These are phyloP conservation scores for Acleris sparsana DNA, from an alignment of 2,888 invertebrate species.

Conservation along the genomic window DNA sequence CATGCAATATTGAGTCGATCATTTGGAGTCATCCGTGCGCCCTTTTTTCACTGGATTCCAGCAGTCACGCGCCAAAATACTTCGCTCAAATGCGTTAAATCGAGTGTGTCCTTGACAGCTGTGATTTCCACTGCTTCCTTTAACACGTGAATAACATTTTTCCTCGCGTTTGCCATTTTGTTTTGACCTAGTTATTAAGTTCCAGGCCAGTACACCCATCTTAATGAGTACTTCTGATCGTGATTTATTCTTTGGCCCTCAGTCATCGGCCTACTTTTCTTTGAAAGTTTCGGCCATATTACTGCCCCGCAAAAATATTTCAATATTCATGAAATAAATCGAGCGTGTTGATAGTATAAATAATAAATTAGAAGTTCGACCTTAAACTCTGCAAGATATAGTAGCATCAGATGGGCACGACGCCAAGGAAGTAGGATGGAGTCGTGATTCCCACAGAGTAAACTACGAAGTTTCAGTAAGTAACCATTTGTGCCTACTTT, in stretches of 20 bases:
- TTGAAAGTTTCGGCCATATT: constrained; percentile 6
- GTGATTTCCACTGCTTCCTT: constrained; percentile 32
- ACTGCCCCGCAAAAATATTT: constrained; percentile 16
- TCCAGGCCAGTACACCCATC: neutral
- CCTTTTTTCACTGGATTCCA: constrained; percentile 21
- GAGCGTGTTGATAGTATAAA: constrained; percentile 41
- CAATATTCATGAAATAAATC: constrained; percentile 38
- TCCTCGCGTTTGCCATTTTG: constrained; percentile 9
- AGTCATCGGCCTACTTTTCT: neutral
- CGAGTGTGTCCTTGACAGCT: constrained; percentile 33
- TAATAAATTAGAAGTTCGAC: constrained; percentile 40
- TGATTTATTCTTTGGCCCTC: neutral
- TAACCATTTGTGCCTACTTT: constrained; percentile 37
- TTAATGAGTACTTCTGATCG: constrained; percentile 12
- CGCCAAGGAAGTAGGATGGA: constrained; percentile 34
- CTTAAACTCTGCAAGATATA: constrained; percentile 39
- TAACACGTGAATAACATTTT: constrained; percentile 22
- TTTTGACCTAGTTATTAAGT: constrained; percentile 16
- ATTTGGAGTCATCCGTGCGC: constrained; percentile 29
- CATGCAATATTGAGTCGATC: constrained; percentile 28
- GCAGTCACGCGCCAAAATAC: constrained; percentile 40
- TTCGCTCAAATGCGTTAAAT: constrained; percentile 41
- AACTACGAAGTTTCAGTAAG: constrained; percentile 38
- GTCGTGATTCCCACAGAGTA: constrained; percentile 35
- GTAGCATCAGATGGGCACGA: constrained; percentile 35